These are phyloP conservation scores for Takifugu ocellatus DNA, from an alignment of 2,797 vertebrate species.

Conservation along the genomic window DNA sequence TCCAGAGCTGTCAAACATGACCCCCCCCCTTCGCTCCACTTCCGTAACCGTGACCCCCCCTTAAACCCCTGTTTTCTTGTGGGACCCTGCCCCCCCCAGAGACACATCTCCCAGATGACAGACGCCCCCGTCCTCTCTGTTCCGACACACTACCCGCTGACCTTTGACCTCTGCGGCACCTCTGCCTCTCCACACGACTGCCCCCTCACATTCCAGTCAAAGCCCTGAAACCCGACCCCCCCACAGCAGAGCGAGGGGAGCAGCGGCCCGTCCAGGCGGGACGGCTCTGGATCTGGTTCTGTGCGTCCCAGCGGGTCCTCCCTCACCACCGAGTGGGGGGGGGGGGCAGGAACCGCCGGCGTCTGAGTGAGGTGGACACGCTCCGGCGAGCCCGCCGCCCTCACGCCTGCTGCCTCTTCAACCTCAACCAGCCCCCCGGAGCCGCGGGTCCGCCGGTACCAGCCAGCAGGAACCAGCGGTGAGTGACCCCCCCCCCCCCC, in stretches of 20 bases:
- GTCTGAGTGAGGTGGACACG: slow-evolving; percentile 54
- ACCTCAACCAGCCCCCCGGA: too few relatives aligned
- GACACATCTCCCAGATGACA: slow-evolving; percentile 51
- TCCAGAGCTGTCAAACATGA: slow-evolving; percentile 53
- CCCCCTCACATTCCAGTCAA: slow-evolving; percentile 66
- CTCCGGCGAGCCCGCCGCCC: slow-evolving; percentile 36
- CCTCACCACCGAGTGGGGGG: slow-evolving; percentile 24
- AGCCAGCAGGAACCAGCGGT: slow-evolving; percentile 33
- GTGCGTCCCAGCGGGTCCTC: not conserved
- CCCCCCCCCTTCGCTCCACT: slow-evolving; percentile 36
- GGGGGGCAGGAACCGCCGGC: slow-evolving; percentile 54
- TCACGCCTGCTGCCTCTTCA: slow-evolving; percentile 1
- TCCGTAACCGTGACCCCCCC: slow-evolving; percentile 64
- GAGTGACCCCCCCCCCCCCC: slow-evolving; percentile 36
- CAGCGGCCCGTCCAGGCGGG: not conserved
- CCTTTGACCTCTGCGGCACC: slow-evolving; percentile 69
- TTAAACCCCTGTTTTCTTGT: slow-evolving; percentile 72
- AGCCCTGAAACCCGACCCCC: slow-evolving; percentile 64
- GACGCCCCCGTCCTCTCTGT: slow-evolving; percentile 42
- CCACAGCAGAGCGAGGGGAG: slow-evolving; percentile 53
- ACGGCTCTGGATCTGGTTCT: too few relatives aligned
- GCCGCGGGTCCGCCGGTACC: too few relatives aligned
- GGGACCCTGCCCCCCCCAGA: slow-evolving; percentile 34
- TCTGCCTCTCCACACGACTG: slow-evolving; percentile 56
- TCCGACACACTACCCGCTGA: slow-evolving; percentile 37